Percentiles rank a stretch among this genome's conserved stretches.
phyloP scores from a whole-genome alignment of 37 sponge, comb jelly and placozoan genomes.

The Theonella swinhoei region DNA sequence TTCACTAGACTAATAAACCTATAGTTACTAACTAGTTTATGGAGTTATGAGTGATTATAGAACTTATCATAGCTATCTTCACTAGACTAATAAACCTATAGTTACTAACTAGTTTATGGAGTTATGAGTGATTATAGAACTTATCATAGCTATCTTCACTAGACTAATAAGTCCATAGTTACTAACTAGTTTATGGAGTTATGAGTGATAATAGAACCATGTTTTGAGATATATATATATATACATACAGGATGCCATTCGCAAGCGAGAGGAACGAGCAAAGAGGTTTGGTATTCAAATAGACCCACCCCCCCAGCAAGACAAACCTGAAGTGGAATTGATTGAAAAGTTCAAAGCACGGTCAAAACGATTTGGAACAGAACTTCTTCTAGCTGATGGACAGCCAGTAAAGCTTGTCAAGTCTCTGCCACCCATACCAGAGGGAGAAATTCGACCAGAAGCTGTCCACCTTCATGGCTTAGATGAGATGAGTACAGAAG shows the following conservation, averaged over 20 bases:
- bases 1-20: too few relatives aligned
- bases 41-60: too few relatives aligned
- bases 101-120: too few relatives aligned
- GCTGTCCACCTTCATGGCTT: slow-evolving; percentile 71
- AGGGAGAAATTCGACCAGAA: slow-evolving; percentile 43
- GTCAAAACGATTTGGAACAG: not conserved
- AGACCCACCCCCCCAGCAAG: not conserved
- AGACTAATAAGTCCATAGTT: too few relatives aligned
- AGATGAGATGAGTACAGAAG: slow-evolving; percentile 75
- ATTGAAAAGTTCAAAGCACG: too few relatives aligned
- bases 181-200: too few relatives aligned
- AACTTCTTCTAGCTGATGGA: not conserved
- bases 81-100: too few relatives aligned
- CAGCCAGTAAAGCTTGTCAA: not conserved
- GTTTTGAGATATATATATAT: not conserved
- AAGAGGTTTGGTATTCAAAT: slow-evolving; percentile 23
- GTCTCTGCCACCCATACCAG: not conserved
- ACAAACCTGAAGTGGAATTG: not conserved
- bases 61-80: too few relatives aligned
- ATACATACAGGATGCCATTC: not conserved
- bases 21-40: too few relatives aligned
- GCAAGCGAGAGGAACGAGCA: slow-evolving; percentile 4
- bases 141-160: too few relatives aligned
- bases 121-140: too few relatives aligned
- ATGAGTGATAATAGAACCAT: too few relatives aligned